Conservation (phyloP, 2,888 invertebrate species). For the Volucella inanis region DNA sequence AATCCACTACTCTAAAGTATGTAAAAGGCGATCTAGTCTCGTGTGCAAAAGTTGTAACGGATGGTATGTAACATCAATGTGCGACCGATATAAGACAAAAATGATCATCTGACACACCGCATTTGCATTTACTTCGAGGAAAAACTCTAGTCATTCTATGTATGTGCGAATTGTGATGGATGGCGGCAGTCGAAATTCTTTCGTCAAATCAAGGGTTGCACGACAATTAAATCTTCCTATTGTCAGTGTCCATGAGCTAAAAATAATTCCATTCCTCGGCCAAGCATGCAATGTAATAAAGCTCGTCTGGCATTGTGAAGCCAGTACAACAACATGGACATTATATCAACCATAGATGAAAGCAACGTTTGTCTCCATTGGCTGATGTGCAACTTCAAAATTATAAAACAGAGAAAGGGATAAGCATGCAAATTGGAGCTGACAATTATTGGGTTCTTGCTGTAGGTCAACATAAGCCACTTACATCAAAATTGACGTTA, state of each 20-base stretch:
- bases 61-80: constrained; percentile 29
- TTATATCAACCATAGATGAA: constrained; percentile 8
- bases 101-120: not conserved
- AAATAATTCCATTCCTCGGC: constrained; percentile 20
- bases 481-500: constrained; percentile 28
- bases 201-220: constrained; percentile 30
- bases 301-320: constrained; percentile 13
- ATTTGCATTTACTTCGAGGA: constrained; percentile 8
- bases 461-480: too few species aligned
- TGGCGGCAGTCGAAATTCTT: constrained; percentile 25
- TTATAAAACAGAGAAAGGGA: not conserved
- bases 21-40: constrained; percentile 1
- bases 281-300: constrained; percentile 20
- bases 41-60: constrained; percentile 26
- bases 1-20: constrained; percentile 15
- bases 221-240: constrained; percentile 8
- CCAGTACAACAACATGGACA: too few species aligned
- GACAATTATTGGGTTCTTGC: constrained; percentile 18
- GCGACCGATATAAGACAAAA: constrained; percentile 8
- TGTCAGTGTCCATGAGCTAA: constrained; percentile 6
- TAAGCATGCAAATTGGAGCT: not conserved
- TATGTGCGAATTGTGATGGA: constrained; percentile 37
- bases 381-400: not conserved
- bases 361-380: not conserved
- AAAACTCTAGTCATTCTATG: constrained; percentile 16